Percentiles rank a stretch among this genome's conserved stretches.
Evolutionary conservation across 2,888 invertebrate genomes (phyloP).

Genomic region (Leistus spinibarbis): DNA sequence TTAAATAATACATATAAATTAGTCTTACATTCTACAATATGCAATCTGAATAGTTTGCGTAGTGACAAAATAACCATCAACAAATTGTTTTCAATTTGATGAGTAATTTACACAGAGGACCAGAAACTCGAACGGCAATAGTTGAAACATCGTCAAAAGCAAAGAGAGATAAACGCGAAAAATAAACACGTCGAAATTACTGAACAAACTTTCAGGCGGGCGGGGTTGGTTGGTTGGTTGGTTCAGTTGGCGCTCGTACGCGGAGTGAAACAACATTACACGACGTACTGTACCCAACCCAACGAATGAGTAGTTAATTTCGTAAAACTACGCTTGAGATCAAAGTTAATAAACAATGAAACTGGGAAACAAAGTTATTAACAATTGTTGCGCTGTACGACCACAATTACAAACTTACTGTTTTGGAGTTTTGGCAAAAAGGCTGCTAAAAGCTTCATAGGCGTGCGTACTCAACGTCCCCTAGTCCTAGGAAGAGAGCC

Average conservation of each 20-base stretch:
- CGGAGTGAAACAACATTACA: neutral
- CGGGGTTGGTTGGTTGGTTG: neutral
- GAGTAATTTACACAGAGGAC: neutral
- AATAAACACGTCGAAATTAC: constrained; percentile 20
- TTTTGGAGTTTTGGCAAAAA: constrained; percentile 21
- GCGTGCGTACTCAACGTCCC: neutral
- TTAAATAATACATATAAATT: no score
- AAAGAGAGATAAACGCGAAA: neutral
- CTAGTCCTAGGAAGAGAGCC: neutral
- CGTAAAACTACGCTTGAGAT: constrained; percentile 35
- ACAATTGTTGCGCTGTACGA: constrained; percentile 34
- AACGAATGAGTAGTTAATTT: constrained; percentile 22
- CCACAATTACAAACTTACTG: constrained; percentile 32
- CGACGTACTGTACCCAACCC: neutral
- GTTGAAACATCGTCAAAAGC: neutral
- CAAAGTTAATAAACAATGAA: constrained; percentile 38
- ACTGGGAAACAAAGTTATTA: constrained; percentile 36
- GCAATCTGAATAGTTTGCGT: no score
- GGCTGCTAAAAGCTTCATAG: constrained; percentile 1
- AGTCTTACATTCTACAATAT: no score
- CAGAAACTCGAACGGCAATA: neutral
- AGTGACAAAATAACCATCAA: neutral
- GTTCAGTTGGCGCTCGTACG: neutral
- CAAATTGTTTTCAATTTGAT: neutral
- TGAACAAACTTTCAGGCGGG: constrained; percentile 14